Percentiles rank a stretch among this genome's conserved stretches.
These are phyloP conservation scores for Cerceris rybyensis DNA, from an alignment of 2,888 invertebrate genomes.

Conservation along the genomic window DNA sequence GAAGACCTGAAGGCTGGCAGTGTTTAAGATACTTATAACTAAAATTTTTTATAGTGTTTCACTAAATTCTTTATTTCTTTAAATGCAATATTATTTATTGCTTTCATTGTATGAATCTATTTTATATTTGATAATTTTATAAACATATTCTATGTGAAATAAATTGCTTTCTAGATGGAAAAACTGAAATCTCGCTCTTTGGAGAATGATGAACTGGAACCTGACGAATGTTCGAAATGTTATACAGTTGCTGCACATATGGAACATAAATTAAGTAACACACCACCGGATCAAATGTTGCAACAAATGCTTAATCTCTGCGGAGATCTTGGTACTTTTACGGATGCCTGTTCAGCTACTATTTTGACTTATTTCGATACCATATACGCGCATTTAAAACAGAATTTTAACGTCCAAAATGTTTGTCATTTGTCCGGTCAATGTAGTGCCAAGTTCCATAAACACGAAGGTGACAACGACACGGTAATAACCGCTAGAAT, in stretches of 20 bases:
- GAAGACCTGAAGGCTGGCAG: too few species aligned
- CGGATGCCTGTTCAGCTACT: slow-evolving; percentile 91
- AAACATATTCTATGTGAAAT: background rate
- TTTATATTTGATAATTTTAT: background rate
- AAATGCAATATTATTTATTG: background rate
- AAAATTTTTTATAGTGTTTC: too few species aligned
- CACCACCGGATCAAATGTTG: slow-evolving; percentile 70
- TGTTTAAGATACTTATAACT: too few species aligned
- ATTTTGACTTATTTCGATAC: slow-evolving; percentile 89
- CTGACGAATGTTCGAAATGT: slow-evolving; percentile 78
- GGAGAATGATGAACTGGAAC: slow-evolving; percentile 75
- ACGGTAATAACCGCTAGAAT: slow-evolving; percentile 76
- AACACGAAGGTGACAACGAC: slow-evolving; percentile 84
- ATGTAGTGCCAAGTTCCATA: slow-evolving; percentile 87
- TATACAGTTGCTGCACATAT: slow-evolving; percentile 76
- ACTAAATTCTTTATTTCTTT: slow-evolving; percentile 1
- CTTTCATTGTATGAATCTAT: too few species aligned
- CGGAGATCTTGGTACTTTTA: slow-evolving; percentile 87
- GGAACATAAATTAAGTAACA: slow-evolving; percentile 72
- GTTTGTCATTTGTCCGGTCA: slow-evolving; percentile 91
- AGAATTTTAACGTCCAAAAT: slow-evolving; percentile 85
- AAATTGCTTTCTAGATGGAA: slow-evolving; percentile 14
- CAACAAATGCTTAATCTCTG: slow-evolving; percentile 83
- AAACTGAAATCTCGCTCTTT: slow-evolving; percentile 48
- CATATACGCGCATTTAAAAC: slow-evolving; percentile 86